A percentile compares a stretch with the other conserved stretches of the same genome.
These are phyloP conservation scores for Myrmophylax atrothorax DNA, from an alignment of 2,113 vertebrate genomes.

Conservation along the genomic window DNA sequence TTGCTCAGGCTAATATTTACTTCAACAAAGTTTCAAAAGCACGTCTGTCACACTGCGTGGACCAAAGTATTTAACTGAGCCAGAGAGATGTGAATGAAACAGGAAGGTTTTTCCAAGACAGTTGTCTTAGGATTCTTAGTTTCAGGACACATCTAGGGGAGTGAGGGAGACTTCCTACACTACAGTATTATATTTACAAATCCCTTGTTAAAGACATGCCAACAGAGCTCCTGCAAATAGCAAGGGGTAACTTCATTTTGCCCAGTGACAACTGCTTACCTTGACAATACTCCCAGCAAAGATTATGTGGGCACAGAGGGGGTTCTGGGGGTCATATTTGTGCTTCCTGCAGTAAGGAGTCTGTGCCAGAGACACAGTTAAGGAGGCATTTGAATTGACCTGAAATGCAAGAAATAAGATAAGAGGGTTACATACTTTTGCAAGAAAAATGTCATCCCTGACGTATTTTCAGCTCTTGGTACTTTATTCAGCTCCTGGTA, in stretches of 20 bases:
- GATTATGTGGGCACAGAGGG: conserved; percentile 91
- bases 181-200: background rate
- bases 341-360: conserved; percentile 86
- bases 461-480: background rate
- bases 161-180: background rate
- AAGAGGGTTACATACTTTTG: background rate
- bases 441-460: background rate
- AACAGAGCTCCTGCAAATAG: background rate
- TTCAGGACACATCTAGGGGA: background rate
- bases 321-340: conserved; percentile 90
- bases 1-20: background rate
- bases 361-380: conserved; percentile 93
- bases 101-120: background rate
- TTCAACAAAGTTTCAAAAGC: background rate
- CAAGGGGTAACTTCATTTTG: background rate
- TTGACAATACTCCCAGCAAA: conserved; percentile 83
- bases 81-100: background rate
- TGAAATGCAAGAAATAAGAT: conserved; percentile 64
- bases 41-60: fast-evolving
- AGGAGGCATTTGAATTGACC: conserved; percentile 83
- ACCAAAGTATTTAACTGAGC: background rate
- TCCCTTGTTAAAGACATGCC: background rate
- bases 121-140: background rate
- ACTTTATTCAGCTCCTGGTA: background rate
- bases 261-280: conserved; percentile 67